Percentiles rank a stretch among this genome's conserved stretches.
These are phyloP conservation scores for Dioctria rufipes DNA, from an alignment of 2,888 invertebrate species.

Conservation along the genomic window DNA sequence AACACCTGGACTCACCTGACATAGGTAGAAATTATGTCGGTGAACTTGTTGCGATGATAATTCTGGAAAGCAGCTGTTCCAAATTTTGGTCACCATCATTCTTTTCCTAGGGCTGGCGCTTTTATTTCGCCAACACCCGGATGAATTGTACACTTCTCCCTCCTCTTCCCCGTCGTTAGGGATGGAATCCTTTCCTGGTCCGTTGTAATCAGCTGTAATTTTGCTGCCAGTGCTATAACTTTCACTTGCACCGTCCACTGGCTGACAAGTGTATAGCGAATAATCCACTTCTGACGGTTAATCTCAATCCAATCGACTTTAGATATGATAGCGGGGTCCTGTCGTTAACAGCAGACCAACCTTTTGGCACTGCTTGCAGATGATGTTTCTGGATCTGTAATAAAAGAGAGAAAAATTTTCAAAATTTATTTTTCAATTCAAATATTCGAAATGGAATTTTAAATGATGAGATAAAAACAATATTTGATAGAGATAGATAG, in stretches of 20 bases:
- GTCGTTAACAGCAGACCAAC: neutral
- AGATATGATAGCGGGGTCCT: neutral
- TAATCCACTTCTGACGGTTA: slow-evolving; percentile 49
- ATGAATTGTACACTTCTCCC: slow-evolving; percentile 17
- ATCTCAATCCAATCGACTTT: neutral
- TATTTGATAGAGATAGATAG: no score
- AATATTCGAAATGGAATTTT: no score
- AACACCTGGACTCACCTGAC: slow-evolving; percentile 65
- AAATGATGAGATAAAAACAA: no score
- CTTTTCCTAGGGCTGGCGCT: slow-evolving; percentile 59
- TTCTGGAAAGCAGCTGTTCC: slow-evolving; percentile 71
- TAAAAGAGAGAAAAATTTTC: neutral
- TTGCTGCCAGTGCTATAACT: slow-evolving; percentile 41
- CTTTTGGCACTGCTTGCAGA: neutral
- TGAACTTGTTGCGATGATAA: slow-evolving; percentile 69
- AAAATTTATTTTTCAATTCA: slow-evolving; percentile 7
- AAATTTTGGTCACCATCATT: slow-evolving; percentile 72
- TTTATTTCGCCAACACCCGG: slow-evolving; percentile 33
- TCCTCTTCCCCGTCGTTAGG: slow-evolving; percentile 27
- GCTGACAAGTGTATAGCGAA: slow-evolving; percentile 35
- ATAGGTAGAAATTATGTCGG: slow-evolving; percentile 71
- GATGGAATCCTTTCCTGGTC: slow-evolving; percentile 14
- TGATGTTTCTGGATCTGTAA: slow-evolving; percentile 14
- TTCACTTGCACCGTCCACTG: slow-evolving; percentile 27
- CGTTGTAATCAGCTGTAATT: slow-evolving; percentile 14